These are phyloP conservation scores for Pyrrhia umbra DNA, from an alignment of 2,888 invertebrate species.

Conservation along the genomic window DNA sequence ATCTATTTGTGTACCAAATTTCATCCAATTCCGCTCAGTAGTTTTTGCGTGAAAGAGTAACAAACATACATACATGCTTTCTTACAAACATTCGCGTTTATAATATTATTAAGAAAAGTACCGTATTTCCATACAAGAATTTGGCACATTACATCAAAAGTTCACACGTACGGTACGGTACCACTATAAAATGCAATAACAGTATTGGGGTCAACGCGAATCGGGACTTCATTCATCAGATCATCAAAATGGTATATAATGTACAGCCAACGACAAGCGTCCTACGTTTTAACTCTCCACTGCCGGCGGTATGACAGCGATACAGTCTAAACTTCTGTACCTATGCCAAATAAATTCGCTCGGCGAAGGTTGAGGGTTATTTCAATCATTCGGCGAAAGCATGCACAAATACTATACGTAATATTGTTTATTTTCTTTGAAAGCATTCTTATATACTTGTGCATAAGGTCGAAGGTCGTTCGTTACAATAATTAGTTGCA, in stretches of 20 bases:
- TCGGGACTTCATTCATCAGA: not conserved
- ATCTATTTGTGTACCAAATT: too few relatives aligned
- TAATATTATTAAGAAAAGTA: too few relatives aligned
- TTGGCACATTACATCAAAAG: not conserved
- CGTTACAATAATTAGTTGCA: too few relatives aligned
- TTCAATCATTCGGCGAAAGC: conserved; percentile 68
- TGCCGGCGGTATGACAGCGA: conserved; percentile 34
- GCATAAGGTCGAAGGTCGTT: not conserved
- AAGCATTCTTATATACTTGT: not conserved
- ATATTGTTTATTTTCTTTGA: not conserved
- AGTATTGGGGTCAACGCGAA: conserved; percentile 3
- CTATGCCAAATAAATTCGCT: conserved; percentile 75
- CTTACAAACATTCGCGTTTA: too few relatives aligned
- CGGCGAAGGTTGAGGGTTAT: conserved; percentile 74
- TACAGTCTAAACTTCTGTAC: conserved; percentile 45
- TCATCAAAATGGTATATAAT: conserved; percentile 17
- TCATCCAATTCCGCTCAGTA: too few relatives aligned
- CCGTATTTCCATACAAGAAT: too few relatives aligned
- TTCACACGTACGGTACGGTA: not conserved
- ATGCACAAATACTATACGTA: conserved; percentile 9
- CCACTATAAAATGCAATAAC: not conserved
- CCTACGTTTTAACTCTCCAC: conserved; percentile 12
- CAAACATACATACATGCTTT: too few relatives aligned
- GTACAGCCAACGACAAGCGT: conserved; percentile 22
- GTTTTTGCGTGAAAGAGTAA: too few relatives aligned